Percentiles rank a stretch among this genome's conserved stretches.
Evolutionary conservation across 2,888 invertebrate species (phyloP).

Genomic region (Dryomyza anilis): DNA sequence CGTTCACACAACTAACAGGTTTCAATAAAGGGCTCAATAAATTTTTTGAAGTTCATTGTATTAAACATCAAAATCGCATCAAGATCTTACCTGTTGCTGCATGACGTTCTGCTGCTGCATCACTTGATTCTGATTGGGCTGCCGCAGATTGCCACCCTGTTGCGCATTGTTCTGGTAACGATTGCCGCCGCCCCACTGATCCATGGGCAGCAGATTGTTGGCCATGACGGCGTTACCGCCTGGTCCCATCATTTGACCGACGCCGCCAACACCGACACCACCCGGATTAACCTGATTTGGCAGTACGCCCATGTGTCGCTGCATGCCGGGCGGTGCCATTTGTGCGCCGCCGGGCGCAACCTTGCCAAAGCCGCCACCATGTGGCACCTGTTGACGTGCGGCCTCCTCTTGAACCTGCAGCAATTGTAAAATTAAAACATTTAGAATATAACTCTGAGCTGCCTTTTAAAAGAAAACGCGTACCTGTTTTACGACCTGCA

Average conservation of each 20-base stretch:
- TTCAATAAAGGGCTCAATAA: too few species aligned
- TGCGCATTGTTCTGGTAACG: slow-evolving; percentile 62
- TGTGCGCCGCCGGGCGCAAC: slow-evolving; percentile 59
- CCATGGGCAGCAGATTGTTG: slow-evolving; percentile 65
- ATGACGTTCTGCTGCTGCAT: slow-evolving; percentile 60
- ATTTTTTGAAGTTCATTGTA: too few species aligned
- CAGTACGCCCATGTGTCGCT: slow-evolving; percentile 58
- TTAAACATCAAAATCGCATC: too few species aligned
- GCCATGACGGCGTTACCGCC: slow-evolving; percentile 57
- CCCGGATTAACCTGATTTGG: slow-evolving; percentile 53
- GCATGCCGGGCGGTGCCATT: slow-evolving; percentile 64
- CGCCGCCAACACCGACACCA: slow-evolving; percentile 44
- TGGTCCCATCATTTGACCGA: slow-evolving; percentile 44
- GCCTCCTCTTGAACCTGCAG: slow-evolving; percentile 85
- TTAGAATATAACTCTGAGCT: background rate
- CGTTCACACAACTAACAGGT: too few species aligned
- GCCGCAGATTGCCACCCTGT: slow-evolving; percentile 60
- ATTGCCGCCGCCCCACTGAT: slow-evolving; percentile 64
- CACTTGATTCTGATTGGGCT: slow-evolving; percentile 63
- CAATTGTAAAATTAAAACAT: background rate
- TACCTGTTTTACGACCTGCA: slow-evolving; percentile 80
- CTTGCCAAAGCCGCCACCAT: slow-evolving; percentile 75
- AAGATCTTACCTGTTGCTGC: slow-evolving; percentile 50
- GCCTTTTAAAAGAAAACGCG: background rate
- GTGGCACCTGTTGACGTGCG: slow-evolving; percentile 84